These are phyloP conservation scores for Eupithecia subfuscata DNA, from an alignment of 2,888 invertebrate species.

Conservation along the genomic window DNA sequence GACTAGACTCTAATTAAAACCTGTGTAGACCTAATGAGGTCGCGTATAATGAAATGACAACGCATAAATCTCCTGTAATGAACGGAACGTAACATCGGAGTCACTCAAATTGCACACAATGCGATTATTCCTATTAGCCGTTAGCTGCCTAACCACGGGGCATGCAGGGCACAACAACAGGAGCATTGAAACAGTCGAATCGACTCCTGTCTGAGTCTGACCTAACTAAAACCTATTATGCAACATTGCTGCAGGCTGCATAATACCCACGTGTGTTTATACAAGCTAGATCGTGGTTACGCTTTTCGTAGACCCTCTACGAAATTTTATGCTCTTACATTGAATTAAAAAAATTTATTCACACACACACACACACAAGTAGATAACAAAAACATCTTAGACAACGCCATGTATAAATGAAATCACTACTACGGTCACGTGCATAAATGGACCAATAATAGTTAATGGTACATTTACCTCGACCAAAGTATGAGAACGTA, in stretches of 20 bases:
- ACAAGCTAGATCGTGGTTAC: slow-evolving; percentile 11
- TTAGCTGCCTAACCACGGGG: slow-evolving; percentile 61
- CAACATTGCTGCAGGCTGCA: neutral
- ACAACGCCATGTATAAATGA: neutral
- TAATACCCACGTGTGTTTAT: neutral
- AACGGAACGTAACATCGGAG: slow-evolving; percentile 73
- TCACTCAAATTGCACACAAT: slow-evolving; percentile 80
- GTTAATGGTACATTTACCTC: neutral
- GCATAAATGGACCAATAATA: neutral
- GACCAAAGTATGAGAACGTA: neutral
- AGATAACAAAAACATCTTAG: neutral
- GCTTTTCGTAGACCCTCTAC: slow-evolving; percentile 22
- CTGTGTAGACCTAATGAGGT: slow-evolving; percentile 74
- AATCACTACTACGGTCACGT: neutral
- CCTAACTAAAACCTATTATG: neutral
- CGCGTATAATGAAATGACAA: slow-evolving; percentile 77
- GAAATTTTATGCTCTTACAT: neutral
- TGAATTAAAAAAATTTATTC: neutral
- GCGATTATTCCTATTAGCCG: slow-evolving; percentile 78
- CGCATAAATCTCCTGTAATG: slow-evolving; percentile 79
- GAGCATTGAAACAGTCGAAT: slow-evolving; percentile 50
- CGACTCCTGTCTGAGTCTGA: slow-evolving; percentile 10
- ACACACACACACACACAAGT: neutral
- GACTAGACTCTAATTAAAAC: slow-evolving; percentile 76
- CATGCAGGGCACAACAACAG: slow-evolving; percentile 41